Base-by-base conservation (phyloP, 2,888 invertebrate species). In the Hipparchia sbordonii region DNA sequence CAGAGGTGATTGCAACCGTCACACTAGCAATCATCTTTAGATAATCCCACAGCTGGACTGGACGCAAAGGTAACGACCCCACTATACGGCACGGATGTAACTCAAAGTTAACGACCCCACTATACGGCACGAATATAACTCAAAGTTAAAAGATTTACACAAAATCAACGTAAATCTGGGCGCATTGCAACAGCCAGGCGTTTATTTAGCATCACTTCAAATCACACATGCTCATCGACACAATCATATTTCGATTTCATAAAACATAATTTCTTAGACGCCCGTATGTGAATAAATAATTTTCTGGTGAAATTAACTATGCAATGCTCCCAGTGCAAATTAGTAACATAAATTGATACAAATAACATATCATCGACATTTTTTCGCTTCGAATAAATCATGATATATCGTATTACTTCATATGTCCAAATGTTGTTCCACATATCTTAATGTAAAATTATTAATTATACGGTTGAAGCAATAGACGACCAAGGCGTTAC, bases 321-420 rank as follows among this genome's bases (percentile, higher is more conserved):
- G 39, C 48, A 62, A 72, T 61, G 51, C 39, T 57, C 67, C 68
- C 52, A 46, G 56, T 56, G 59, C 8, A 52, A 59, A 61, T 72
- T 60, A 66, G 48, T 65, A 7, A 54, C 70, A 69, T 73, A 45
- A 66, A 52, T 66, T 71, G 52, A 63, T 60, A 72, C 73, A 71
- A 85, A 82, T 90, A 76, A 93, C 92, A 92, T 92, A 92, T 92
- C 92, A 92, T 90, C 88, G 77, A 87, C 89, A 87, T 91, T 91
- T 91, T 92, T 91, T 89, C 85, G 89, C 91, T 91, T 91, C 86
- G 84, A 84, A 87, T 85, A 80, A 85, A 82, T 87, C 77, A 60
- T 60, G 33, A 4, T 57, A 60, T 12, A 10, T 87, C 84, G 82
- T 86, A 85, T 88, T 87, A 86, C 86, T 79, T 84, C 59, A 80